These are phyloP conservation scores for Cerceris ruficornis DNA, from an alignment of 2,888 invertebrate genomes.

Conservation along the genomic window DNA sequence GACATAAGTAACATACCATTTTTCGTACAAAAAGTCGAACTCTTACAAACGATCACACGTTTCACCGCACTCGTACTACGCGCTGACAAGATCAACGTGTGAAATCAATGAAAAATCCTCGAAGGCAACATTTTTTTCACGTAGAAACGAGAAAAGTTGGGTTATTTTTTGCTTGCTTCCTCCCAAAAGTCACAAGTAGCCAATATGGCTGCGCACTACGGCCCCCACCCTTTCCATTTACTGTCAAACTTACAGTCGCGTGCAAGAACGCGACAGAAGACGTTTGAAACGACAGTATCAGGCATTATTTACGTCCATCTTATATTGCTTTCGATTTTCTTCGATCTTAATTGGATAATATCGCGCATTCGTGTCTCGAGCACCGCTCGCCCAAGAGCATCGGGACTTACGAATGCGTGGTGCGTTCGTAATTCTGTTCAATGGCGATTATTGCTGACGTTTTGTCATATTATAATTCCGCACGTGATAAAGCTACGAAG, in stretches of 20 bases:
- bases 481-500: constrained; percentile 3
- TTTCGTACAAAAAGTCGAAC: constrained; percentile 53
- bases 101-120: constrained; percentile 67
- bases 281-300: constrained; percentile 30
- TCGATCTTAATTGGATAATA: constrained; percentile 27
- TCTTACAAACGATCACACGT: constrained; percentile 45
- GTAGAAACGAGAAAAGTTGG: constrained; percentile 69
- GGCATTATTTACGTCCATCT: constrained; percentile 40
- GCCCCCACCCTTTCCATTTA: constrained; percentile 53
- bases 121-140: constrained; percentile 72
- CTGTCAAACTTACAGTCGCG: constrained; percentile 61
- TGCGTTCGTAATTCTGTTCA: constrained; percentile 44
- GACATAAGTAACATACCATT: constrained; percentile 58
- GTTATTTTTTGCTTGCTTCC: constrained; percentile 74
- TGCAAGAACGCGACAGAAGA: constrained; percentile 22
- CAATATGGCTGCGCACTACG: constrained; percentile 77
- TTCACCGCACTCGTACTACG: constrained; percentile 35
- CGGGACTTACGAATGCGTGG: constrained; percentile 10
- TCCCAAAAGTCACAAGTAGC: constrained; percentile 80
- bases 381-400: constrained; percentile 6
- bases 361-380: background rate
- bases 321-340: constrained; percentile 19
- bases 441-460: constrained; percentile 13
- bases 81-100: constrained; percentile 36
- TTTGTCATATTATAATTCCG: background rate